Base-by-base conservation (phyloP, 2,113 vertebrate species). In the Vombatus ursinus region DNA sequence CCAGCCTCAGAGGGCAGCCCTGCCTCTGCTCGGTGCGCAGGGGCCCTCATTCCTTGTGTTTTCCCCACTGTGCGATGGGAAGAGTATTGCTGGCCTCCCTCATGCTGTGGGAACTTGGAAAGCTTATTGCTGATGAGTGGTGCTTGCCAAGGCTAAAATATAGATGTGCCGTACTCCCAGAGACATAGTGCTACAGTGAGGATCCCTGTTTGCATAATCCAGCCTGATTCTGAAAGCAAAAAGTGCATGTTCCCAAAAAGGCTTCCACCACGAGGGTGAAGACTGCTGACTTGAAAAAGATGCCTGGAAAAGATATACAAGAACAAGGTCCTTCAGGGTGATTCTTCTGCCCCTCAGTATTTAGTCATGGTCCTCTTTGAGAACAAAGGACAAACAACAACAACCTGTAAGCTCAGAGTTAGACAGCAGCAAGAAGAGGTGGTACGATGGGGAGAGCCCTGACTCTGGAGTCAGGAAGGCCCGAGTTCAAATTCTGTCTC, bases 181-280 rank as follows among this genome's bases (percentile, higher is more conserved):
- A 84, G 68, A 84, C n/a, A 84, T 84, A 22, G 37, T 84, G 68
- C 61, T 96, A 95, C 91, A 89, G 49, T 94, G 90, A 0, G 57
- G 53, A 92, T 93, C 8, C 0, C 49, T 51, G 57, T 94, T 96
- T 90, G 94, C 95, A 77, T 95, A 50, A 61, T 91, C 97, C 94
- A 57, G 96, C 57, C 52, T 91, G 90, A 50, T 0, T 48, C 90
- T 94, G 91, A 91, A 24, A 93, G 92, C 52, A 54, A 92, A 44
- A 84, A 97, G 93, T 96, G 93, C 97, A 95, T 96, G 96, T 96
- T 48, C 26, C 54, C 95, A 96, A 94, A 92, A 11, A 90, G 37
- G 16, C 95, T 92, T 94, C 93, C 92, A 51, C 61, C 52, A 19
- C 1, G 31, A 89, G 93, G n/a, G 49, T 44, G 68, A 84, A 3